phyloP scores from a whole-genome alignment of 2,797 vertebrate species.

The Enteromius fasciolatus region DNA sequence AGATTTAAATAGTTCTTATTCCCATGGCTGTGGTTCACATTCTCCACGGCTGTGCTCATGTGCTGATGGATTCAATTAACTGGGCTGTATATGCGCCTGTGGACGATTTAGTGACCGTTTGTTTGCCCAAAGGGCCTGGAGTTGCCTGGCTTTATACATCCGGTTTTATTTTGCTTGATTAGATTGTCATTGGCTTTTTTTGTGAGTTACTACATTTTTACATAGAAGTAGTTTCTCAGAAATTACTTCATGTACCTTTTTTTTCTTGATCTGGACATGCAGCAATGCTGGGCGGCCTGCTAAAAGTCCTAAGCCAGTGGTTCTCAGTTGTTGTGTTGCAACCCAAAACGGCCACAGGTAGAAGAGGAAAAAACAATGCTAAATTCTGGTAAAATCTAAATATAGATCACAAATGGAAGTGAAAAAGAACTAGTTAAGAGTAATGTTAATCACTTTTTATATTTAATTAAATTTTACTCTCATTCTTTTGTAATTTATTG shows the following conservation, averaged over 20 bases:
- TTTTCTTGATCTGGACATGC: not conserved
- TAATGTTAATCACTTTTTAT: not conserved
- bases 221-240: conserved; percentile 9
- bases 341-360: not conserved
- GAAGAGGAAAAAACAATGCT: not conserved
- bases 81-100: conserved; percentile 16
- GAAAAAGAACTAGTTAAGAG: not conserved
- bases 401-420: not conserved
- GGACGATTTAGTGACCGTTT: conserved; percentile 46
- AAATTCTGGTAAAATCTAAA: not conserved
- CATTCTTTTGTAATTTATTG: not conserved
- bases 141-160: conserved; percentile 23
- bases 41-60: conserved; percentile 44
- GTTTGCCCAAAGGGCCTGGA: conserved; percentile 36
- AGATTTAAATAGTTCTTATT: conserved; percentile 47
- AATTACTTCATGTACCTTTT: not conserved
- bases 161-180: conserved; percentile 29
- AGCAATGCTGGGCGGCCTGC: not conserved
- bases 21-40: conserved; percentile 53
- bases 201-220: not conserved
- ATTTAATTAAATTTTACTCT: not conserved
- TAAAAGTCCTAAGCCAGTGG: not conserved
- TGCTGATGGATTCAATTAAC: conserved; percentile 57
- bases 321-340: not conserved
- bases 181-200: not conserved